Percentiles rank a stretch among this genome's conserved stretches.
These are phyloP conservation scores for Drosophila aff. DNA, from an alignment of 1,140 invertebrate genomes.

Conservation along the genomic window DNA sequence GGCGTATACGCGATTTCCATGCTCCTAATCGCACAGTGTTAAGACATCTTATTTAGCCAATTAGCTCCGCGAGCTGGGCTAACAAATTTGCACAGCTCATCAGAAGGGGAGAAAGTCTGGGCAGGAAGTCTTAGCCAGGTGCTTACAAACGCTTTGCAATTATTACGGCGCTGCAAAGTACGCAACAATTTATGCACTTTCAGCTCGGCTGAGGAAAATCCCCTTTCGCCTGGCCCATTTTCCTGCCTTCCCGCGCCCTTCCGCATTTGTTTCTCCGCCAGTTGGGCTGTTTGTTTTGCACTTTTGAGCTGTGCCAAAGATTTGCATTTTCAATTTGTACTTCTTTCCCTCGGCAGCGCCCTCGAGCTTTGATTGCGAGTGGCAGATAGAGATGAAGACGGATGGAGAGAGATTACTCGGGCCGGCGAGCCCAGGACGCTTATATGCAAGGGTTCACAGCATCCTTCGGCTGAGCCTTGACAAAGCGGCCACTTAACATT, in stretches of 20 bases:
- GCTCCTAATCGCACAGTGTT: slow-evolving; percentile 29
- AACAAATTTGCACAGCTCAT: slow-evolving; percentile 61
- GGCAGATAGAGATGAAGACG: slow-evolving; percentile 44
- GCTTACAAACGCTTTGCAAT: slow-evolving; percentile 77
- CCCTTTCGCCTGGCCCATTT: not conserved
- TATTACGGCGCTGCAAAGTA: slow-evolving; percentile 68
- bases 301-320: slow-evolving; percentile 76
- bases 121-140: slow-evolving; percentile 59
- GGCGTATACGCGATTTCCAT: slow-evolving; percentile 57
- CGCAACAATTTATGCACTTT: slow-evolving; percentile 74
- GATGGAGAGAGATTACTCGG: slow-evolving; percentile 34
- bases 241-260: not conserved
- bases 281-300: slow-evolving; percentile 72
- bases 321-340: slow-evolving; percentile 78
- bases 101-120: slow-evolving; percentile 18
- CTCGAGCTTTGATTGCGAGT: slow-evolving; percentile 35
- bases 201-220: slow-evolving; percentile 12
- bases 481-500: slow-evolving; percentile 61
- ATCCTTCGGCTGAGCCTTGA: slow-evolving; percentile 37
- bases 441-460: slow-evolving; percentile 29
- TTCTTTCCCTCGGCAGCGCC: slow-evolving; percentile 15
- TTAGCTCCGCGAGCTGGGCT: slow-evolving; percentile 46
- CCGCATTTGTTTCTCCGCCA: not conserved
- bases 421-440: slow-evolving; percentile 7
- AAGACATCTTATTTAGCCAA: slow-evolving; percentile 72